Evolutionary conservation across 2,113 vertebrate genomes (phyloP).

Genomic region (Aldabrachelys gigantea): DNA sequence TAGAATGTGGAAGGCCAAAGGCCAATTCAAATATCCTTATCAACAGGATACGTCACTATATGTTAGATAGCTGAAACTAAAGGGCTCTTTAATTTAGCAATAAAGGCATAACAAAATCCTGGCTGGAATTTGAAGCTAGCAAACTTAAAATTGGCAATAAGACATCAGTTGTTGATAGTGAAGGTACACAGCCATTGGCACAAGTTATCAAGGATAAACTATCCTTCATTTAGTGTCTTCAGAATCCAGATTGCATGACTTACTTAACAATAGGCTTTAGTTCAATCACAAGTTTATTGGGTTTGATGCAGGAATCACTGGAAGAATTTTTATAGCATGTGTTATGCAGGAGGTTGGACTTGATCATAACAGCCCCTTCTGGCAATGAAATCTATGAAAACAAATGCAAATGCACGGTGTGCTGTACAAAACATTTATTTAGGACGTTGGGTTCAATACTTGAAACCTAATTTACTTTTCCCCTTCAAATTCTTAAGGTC

Average conservation of each 20-base stretch:
- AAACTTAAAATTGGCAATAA: background rate
- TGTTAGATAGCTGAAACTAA: background rate
- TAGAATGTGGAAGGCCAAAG: background rate
- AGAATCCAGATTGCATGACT: background rate
- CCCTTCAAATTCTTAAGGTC: conserved; percentile 29
- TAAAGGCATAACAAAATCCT: background rate
- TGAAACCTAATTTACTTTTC: conserved; percentile 2
- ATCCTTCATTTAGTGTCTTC: background rate
- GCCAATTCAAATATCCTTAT: background rate
- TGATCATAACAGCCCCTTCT: conserved; percentile 27
- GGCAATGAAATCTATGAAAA: conserved; percentile 35
- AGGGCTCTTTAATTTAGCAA: background rate
- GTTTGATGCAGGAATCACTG: background rate
- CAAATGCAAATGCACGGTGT: conserved; percentile 17
- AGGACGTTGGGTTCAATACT: conserved; percentile 38
- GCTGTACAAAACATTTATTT: conserved; percentile 12
- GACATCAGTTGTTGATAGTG: background rate
- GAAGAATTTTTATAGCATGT: background rate
- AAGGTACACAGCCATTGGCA: background rate
- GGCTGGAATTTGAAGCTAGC: background rate
- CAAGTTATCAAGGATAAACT: background rate
- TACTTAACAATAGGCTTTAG: background rate
- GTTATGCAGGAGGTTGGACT: background rate
- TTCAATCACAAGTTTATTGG: background rate
- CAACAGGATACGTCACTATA: background rate